These are phyloP conservation scores for Dicranocentrus wangi DNA, from an alignment of 2,888 invertebrate genomes.

Conservation along the genomic window DNA sequence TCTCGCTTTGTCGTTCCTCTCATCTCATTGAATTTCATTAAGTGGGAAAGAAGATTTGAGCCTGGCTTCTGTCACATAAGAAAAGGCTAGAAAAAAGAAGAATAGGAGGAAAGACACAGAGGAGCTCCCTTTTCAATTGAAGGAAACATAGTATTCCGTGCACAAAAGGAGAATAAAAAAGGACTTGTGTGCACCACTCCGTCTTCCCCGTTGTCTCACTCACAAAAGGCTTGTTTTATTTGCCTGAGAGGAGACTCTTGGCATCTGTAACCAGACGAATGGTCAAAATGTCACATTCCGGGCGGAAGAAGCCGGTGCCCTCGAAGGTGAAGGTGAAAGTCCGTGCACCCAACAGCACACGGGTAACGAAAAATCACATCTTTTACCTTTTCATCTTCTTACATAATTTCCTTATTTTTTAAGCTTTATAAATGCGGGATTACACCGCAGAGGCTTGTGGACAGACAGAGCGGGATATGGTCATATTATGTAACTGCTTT, in stretches of 20 bases:
- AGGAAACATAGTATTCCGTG: constrained; percentile 12
- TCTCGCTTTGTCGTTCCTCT: constrained; percentile 50
- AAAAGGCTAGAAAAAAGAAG: constrained; percentile 30
- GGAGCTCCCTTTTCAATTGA: constrained; percentile 7
- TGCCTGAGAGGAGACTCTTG: constrained; percentile 59
- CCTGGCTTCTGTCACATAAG: constrained; percentile 56
- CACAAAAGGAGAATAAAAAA: constrained; percentile 41
- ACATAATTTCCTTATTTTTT: background rate
- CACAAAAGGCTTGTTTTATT: constrained; percentile 52
- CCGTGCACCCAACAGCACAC: constrained; percentile 63
- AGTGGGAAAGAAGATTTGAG: constrained; percentile 57
- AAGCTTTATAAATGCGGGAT: background rate
- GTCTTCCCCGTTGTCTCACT: constrained; percentile 36
- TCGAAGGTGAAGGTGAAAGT: constrained; percentile 73
- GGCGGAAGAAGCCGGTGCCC: constrained; percentile 72
- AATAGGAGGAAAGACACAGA: constrained; percentile 11
- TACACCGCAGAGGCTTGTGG: background rate
- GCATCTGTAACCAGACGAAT: constrained; percentile 67
- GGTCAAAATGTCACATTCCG: constrained; percentile 71
- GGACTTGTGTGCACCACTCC: background rate
- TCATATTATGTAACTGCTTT: background rate
- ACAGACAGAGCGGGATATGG: background rate
- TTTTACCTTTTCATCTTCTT: background rate
- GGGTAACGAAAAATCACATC: constrained; percentile 45
- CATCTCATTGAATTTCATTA: constrained; percentile 66